Evolutionary conservation across 1,140 invertebrate genomes (phyloP), one percentile per base, ranked within the genome.

Genomic region (Euschistus heros): DNA sequence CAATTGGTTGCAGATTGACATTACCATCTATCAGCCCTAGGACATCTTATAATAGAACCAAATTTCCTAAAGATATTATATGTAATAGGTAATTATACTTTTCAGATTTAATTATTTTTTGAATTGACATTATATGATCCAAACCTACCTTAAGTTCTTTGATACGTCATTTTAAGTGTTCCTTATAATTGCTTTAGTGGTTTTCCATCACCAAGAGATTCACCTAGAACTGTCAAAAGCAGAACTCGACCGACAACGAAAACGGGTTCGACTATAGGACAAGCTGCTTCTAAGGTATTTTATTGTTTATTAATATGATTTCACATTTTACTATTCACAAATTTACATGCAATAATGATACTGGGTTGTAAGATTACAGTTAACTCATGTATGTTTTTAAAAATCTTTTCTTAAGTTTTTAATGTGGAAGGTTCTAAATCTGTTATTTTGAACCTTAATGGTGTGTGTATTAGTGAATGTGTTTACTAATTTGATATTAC

Each of bases 1-100:
- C 50, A 27, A 61, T 67, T 33, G 66, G 62, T 22, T 67, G 63
- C 37, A 44, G 66, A 27, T 42, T 69, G 54, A 66, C 68, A 18
- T 54, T 69, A 26, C 66, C 67, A 2, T 66, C 68, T n/a, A 64
- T 69, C 42, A 66, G 60, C 30, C 63, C 33, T 47, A 55, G 68
- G 47, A 69, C 64, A 18, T 64, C 33, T 54, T 68, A 60, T 47
- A 66, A 50, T 15, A 63, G 68, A 30, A 66, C 64, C 30, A 64
- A 64, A 27, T 59, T 65, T n/a, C 59, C 68, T 30, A 65, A 57
- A 27, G 68, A 69, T 57, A 52, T 68, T 47, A 59, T 66, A 18
- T 52, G 63, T 30, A 47, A 65, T 20, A 69, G 68, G 68, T 69
- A 62, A 26, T 24, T 62, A 17, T 59, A 7, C 2, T 15, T 0